These are phyloP conservation scores for Aythya baeri DNA, from an alignment of 2,113 vertebrate species.

Conservation along the genomic window DNA sequence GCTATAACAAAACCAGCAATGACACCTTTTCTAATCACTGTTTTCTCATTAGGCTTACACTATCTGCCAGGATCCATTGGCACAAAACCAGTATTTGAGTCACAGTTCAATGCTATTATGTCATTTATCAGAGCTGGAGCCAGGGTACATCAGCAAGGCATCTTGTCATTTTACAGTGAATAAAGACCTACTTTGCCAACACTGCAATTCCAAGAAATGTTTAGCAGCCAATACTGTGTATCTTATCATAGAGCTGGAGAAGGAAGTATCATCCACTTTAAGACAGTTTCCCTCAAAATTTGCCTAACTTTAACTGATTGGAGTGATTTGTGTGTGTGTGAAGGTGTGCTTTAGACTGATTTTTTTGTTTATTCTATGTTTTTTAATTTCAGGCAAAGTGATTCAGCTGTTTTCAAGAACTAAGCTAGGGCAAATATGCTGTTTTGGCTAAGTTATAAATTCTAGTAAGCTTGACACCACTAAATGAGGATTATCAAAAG, in stretches of 20 bases:
- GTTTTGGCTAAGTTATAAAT: slow-evolving; percentile 1
- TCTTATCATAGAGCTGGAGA: not conserved
- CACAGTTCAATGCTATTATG: not conserved
- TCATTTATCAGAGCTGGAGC: slow-evolving; percentile 10
- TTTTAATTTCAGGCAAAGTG: not conserved
- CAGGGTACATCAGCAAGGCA: not conserved
- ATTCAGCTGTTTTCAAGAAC: not conserved
- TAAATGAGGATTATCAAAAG: not conserved
- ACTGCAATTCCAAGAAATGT: not conserved
- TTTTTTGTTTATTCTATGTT: not conserved
- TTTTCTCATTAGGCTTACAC: not conserved
- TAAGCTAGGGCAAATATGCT: not conserved
- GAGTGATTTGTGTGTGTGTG: not conserved
- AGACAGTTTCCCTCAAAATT: not conserved
- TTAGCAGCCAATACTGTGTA: not conserved
- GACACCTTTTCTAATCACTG: not conserved
- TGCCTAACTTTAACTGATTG: not conserved
- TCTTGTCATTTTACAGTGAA: not conserved
- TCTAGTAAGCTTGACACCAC: not conserved
- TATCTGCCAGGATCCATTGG: not conserved
- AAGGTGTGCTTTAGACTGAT: not conserved
- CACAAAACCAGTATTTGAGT: not conserved
- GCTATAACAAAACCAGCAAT: not conserved
- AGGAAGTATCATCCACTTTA: not conserved
- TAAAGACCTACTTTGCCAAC: not conserved